phyloP scores from a whole-genome alignment of 1,140 invertebrate genomes.

The Cydia amplana region DNA sequence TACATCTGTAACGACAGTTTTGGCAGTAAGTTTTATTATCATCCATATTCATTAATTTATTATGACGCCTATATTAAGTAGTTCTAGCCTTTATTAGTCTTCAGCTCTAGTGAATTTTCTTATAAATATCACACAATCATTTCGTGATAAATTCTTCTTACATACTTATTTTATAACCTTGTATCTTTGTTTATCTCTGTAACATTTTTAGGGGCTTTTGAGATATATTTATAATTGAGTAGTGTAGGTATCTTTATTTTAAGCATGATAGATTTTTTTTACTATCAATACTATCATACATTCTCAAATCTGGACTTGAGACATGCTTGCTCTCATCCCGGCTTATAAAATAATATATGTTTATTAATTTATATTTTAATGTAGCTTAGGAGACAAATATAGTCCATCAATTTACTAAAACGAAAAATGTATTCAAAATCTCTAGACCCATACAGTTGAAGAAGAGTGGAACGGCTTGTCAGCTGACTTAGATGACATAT shows the following conservation, averaged over 20 bases:
- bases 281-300: conserved; percentile 33
- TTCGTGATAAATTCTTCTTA: no score
- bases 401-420: not conserved
- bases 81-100: not conserved
- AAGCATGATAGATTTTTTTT: conserved; percentile 29
- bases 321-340: conserved; percentile 51
- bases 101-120: no score
- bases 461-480: no score
- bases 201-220: not conserved
- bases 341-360: conserved; percentile 47
- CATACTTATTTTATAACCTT: no score
- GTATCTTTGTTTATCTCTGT: no score
- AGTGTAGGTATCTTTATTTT: conserved; percentile 5
- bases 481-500: no score
- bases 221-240: not conserved
- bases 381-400: not conserved
- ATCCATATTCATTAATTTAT: not conserved
- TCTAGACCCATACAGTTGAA: no score
- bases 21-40: not conserved
- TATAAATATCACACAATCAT: no score
- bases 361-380: conserved; percentile 36
- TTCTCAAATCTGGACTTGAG: conserved; percentile 44
- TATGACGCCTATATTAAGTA: no score
- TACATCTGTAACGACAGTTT: no score
- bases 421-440: no score